Evolutionary conservation across 2,797 vertebrate species (phyloP).

Genomic region (Paramormyrops hopkinsi): DNA sequence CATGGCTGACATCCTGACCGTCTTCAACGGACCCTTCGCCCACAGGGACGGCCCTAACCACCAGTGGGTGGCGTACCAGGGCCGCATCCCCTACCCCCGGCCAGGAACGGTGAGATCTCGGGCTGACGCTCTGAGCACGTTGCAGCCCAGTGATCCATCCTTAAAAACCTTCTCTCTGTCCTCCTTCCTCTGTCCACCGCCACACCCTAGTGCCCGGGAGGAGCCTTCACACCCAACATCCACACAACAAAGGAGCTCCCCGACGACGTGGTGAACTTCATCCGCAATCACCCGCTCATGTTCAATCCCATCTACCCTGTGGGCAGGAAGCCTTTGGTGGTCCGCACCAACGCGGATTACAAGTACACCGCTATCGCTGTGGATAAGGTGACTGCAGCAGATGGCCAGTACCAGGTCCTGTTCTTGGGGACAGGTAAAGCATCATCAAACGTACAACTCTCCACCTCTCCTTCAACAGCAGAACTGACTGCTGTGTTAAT

Average conservation of each 20-base stretch:
- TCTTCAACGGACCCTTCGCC: constrained; percentile 95
- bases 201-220: constrained; percentile 79
- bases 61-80: constrained; percentile 90
- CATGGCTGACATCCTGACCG: constrained; percentile 90
- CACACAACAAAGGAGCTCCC: constrained; percentile 91
- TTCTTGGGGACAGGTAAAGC: constrained; percentile 88
- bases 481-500: not conserved
- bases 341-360: constrained; percentile 82
- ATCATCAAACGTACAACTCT: not conserved
- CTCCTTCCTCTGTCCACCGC: not conserved
- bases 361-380: constrained; percentile 90
- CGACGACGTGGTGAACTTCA: constrained; percentile 93
- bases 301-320: constrained; percentile 89
- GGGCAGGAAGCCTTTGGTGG: constrained; percentile 80
- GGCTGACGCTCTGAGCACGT: not conserved
- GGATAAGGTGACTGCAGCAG: constrained; percentile 84
- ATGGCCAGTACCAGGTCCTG: constrained; percentile 88
- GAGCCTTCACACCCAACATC: constrained; percentile 90
- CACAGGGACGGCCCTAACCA: constrained; percentile 94
- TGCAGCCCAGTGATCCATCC: not conserved
- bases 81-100: constrained; percentile 88
- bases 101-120: constrained; percentile 87
- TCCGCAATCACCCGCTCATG: constrained; percentile 93
- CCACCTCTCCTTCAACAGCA: not conserved
- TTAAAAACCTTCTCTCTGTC: not conserved